Evolutionary conservation across 30 jellyfish, hydroid and myxozoan species (phyloP).

Genomic region (Phacellophora camtschatica): DNA sequence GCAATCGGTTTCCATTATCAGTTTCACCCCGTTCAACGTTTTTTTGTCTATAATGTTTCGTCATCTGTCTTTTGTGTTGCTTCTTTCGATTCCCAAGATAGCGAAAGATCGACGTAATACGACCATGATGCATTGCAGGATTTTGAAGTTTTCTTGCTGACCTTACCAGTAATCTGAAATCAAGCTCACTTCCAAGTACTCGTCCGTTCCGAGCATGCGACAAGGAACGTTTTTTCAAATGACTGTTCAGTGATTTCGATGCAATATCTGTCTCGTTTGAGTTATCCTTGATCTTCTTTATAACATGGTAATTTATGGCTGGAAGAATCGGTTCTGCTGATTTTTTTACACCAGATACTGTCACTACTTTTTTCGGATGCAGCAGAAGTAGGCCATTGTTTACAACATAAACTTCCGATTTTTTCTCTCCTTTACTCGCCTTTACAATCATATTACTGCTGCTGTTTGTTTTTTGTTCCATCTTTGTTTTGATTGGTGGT

Average conservation of each 20-base stretch:
- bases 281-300: conserved; percentile 13
- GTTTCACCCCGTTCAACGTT: not conserved
- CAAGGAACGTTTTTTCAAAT: conserved; percentile 42
- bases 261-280: not conserved
- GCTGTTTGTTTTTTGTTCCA: not conserved
- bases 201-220: not conserved
- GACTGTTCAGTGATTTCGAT: conserved; percentile 2
- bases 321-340: conserved; percentile 50
- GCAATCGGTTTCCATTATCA: not conserved
- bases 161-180: not conserved
- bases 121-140: not conserved
- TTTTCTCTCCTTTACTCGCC: conserved; percentile 27
- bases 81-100: not conserved
- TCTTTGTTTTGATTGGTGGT: not conserved
- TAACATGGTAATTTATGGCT: conserved; percentile 52
- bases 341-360: conserved; percentile 37
- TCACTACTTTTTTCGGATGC: conserved; percentile 52
- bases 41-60: not conserved
- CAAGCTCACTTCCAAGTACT: not conserved
- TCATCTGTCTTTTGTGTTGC: not conserved
- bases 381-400: conserved; percentile 54
- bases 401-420: conserved; percentile 61
- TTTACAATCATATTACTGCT: not conserved
- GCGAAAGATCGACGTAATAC: not conserved
- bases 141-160: not conserved